Evolutionary conservation across 2,888 invertebrate genomes (phyloP), one percentile per base, ranked within the genome.

Genomic region (Andrena hattorfiana): DNA sequence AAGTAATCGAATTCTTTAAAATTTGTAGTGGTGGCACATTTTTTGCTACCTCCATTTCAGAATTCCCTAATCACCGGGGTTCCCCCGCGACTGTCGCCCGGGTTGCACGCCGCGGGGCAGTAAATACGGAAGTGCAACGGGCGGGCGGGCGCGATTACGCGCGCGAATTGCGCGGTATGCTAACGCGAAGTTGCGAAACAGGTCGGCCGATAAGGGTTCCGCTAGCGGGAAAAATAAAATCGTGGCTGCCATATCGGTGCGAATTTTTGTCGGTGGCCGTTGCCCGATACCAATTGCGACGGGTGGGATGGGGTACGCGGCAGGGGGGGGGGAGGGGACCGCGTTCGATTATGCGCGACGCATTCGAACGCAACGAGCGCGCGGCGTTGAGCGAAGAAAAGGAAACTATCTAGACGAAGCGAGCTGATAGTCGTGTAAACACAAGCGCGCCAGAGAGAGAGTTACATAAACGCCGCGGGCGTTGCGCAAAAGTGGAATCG

Each of bases 101-200:
- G 42, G 13, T 42, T 13, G 13, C 42, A 13, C 42, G 13, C 2
- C 13, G 13, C 42, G 42, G 42, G 13, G 13, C 42, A 42, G 42
- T 16, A 42, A 42, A 42, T 42, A 42, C 42, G 42, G 42, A 42
- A 42, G 42, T 42, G 42, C 42, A 42, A 42, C 42, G 42, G 13
- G 68, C 35, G 23, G n/a, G 6, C 20, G 32, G 8, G 35, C 51
- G 64, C 49, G 60, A 70, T 54, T 16, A 20, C 7, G n/a, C 0
- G 10, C 48, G 51, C 63, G 62, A 82, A 77, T 13, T 74, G 49
- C 76, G 60, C 30, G 54, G 69, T 28, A 42, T 42, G 42, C 1
- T 42, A 67, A 75, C 72, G 64, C 71, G 20, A 85, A 66, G 42
- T 51, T 80, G 75, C 20, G 60, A 77, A 67, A 79, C 64, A 64